phyloP scores from a whole-genome alignment of 2,888 invertebrate species.

The Meloe dianella region DNA sequence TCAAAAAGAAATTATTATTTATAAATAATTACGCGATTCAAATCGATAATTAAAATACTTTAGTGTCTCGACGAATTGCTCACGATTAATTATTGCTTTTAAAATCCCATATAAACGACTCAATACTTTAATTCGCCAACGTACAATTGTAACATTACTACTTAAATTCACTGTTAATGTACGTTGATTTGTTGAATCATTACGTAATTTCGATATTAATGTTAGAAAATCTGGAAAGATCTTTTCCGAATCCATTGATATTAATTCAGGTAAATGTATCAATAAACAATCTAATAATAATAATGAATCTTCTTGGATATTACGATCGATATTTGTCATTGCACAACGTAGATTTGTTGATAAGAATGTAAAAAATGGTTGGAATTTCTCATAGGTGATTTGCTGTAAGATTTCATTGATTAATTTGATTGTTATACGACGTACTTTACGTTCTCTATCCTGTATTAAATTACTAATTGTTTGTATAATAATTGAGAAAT shows the following conservation, averaged over 20 bases:
- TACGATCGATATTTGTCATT: conserved; percentile 85
- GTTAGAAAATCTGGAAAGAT: conserved; percentile 82
- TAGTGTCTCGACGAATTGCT: neutral
- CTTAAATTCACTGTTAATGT: conserved; percentile 73
- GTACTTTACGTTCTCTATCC: conserved; percentile 72
- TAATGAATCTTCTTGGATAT: conserved; percentile 84
- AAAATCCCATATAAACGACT: conserved; percentile 71
- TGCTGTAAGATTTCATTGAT: conserved; percentile 60
- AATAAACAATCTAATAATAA: conserved; percentile 79
- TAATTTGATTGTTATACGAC: conserved; percentile 66
- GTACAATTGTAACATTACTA: conserved; percentile 75
- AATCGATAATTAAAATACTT: neutral
- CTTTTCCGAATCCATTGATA: conserved; percentile 71
- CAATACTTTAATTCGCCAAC: conserved; percentile 81
- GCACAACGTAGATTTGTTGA: conserved; percentile 84
- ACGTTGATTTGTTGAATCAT: conserved; percentile 70
- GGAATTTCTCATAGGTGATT: conserved; percentile 49
- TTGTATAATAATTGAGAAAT: conserved; percentile 73
- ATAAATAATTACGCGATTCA: neutral
- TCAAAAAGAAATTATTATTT: neutral
- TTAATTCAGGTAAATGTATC: conserved; percentile 68
- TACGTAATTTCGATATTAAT: conserved; percentile 78
- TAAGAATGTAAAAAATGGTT: conserved; percentile 78
- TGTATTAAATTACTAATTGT: conserved; percentile 72
- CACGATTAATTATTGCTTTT: conserved; percentile 44